Conservation (phyloP, 2,113 vertebrate species). For the Takifugu flavidus region DNA sequence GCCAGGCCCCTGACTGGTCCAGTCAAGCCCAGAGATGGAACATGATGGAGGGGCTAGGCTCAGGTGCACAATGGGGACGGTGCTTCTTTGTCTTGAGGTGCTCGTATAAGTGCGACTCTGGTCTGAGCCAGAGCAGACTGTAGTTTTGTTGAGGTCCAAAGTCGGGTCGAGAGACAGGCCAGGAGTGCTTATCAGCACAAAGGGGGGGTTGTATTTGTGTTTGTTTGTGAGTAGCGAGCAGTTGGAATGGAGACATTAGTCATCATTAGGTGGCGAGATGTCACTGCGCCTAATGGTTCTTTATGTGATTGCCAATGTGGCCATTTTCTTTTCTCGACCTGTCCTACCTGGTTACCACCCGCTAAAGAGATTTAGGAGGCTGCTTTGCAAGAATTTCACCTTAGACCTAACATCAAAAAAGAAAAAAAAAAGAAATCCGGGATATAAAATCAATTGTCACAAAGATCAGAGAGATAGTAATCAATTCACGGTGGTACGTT, state of each 20-base stretch:
- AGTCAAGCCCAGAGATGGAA: constrained; percentile 66
- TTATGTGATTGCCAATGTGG: constrained; percentile 83
- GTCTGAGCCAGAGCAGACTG: constrained; percentile 35
- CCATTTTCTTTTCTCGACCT: constrained; percentile 84
- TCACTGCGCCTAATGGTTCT: constrained; percentile 88
- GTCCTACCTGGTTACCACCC: constrained; percentile 84
- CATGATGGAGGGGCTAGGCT: constrained; percentile 74
- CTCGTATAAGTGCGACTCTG: constrained; percentile 54
- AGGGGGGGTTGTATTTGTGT: constrained; percentile 4
- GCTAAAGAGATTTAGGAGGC: constrained; percentile 79
- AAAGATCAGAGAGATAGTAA: too few species aligned
- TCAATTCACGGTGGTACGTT: too few species aligned
- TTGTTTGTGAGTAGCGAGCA: constrained; percentile 1
- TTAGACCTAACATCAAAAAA: neutral
- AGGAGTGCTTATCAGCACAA: constrained; percentile 26
- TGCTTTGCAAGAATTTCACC: constrained; percentile 23
- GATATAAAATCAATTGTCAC: too few species aligned
- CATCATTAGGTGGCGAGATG: constrained; percentile 90
- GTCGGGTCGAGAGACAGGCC: constrained; percentile 33
- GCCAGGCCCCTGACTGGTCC: constrained; percentile 63
- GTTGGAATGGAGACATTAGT: constrained; percentile 85
- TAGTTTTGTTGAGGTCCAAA: constrained; percentile 46
- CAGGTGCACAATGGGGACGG: constrained; percentile 65
- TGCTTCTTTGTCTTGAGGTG: constrained; percentile 63
- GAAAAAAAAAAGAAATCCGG: neutral